These are phyloP conservation scores for Dicranocentrus wangi DNA, from an alignment of 2,888 invertebrate species.

Conservation along the genomic window DNA sequence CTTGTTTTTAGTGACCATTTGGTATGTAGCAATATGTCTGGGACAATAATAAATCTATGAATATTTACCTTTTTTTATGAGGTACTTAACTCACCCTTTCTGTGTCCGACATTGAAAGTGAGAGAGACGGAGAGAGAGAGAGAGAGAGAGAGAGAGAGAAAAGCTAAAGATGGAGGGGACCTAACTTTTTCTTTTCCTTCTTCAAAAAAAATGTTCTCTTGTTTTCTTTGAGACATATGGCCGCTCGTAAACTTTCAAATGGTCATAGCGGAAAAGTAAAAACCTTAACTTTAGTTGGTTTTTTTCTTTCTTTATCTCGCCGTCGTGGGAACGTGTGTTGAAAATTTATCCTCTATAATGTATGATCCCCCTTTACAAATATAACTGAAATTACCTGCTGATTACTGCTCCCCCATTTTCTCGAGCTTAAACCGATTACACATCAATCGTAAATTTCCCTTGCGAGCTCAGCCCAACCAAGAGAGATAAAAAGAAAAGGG, in stretches of 20 bases:
- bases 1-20: too few species aligned
- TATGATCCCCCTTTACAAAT: neutral
- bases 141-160: too few species aligned
- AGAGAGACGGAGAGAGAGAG: neutral
- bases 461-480: neutral
- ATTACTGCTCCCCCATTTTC: slow-evolving; percentile 44
- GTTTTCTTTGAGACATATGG: too few species aligned
- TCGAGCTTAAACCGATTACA: slow-evolving; percentile 49
- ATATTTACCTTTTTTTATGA: neutral
- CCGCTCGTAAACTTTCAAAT: too few species aligned
- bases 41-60: neutral
- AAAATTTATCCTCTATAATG: too few species aligned
- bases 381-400: slow-evolving; percentile 51
- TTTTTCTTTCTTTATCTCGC: too few species aligned
- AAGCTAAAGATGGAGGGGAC: too few species aligned
- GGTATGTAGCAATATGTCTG: neutral
- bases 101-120: neutral
- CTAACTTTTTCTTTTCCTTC: too few species aligned
- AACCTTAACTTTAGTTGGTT: too few species aligned
- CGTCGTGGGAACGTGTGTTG: too few species aligned
- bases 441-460: slow-evolving; percentile 51
- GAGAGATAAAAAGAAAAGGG: neutral
- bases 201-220: too few species aligned
- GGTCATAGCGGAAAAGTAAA: too few species aligned
- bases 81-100: neutral